These are phyloP conservation scores for Crax fasciolata DNA, from an alignment of 2,797 vertebrate genomes.

Conservation along the genomic window DNA sequence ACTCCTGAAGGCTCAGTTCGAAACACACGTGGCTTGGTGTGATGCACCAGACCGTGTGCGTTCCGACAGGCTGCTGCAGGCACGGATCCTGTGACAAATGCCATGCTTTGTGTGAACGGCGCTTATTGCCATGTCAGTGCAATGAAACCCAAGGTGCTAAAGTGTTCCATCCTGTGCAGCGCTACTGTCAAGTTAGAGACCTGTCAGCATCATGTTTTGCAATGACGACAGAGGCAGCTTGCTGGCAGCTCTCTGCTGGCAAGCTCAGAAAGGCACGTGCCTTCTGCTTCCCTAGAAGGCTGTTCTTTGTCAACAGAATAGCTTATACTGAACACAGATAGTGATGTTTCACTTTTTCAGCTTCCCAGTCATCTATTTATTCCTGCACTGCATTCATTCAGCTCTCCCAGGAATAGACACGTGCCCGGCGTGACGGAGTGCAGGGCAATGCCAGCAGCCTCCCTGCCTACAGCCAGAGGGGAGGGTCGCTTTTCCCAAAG, in stretches of 20 bases:
- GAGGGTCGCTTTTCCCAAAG: not conserved
- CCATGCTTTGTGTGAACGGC: slow-evolving; percentile 9
- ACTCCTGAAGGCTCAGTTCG: not conserved
- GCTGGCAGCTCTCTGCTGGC: not conserved
- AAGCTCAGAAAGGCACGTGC: not conserved
- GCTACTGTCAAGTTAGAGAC: slow-evolving; percentile 19
- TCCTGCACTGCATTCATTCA: not conserved
- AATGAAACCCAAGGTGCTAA: slow-evolving; percentile 56
- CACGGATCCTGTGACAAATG: slow-evolving; percentile 37
- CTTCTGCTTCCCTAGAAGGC: not conserved
- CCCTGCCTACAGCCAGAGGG: not conserved
- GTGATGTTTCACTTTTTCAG: not conserved
- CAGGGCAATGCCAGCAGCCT: not conserved
- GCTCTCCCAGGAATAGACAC: not conserved
- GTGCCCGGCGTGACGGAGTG: fast-evolving
- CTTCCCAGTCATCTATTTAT: not conserved
- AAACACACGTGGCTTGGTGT: not conserved
- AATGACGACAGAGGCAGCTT: slow-evolving; percentile 38
- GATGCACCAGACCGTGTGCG: not conserved
- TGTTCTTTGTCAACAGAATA: not conserved
- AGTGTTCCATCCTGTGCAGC: slow-evolving; percentile 52
- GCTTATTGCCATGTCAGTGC: slow-evolving; percentile 36
- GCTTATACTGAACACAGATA: not conserved
- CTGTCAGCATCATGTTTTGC: slow-evolving; percentile 32
- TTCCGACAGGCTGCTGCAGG: not conserved